Percentiles rank a stretch among this genome's conserved stretches.
These are phyloP conservation scores for Dendrocincla fuliginosa DNA, from an alignment of 2,797 vertebrate genomes.

Conservation along the genomic window DNA sequence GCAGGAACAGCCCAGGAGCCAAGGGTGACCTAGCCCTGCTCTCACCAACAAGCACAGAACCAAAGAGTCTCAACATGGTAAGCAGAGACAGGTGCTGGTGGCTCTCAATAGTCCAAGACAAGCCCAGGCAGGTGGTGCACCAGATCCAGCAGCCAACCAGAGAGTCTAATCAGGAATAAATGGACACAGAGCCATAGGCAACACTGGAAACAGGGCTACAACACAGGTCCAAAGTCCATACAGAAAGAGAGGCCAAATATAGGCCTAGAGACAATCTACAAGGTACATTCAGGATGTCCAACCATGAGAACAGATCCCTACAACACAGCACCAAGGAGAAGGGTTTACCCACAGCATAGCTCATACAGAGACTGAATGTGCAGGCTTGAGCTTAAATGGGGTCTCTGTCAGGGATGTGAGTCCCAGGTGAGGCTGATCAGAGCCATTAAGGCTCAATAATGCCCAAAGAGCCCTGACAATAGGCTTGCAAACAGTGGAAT, in stretches of 20 bases:
- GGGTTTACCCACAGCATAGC: not conserved
- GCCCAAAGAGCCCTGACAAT: not conserved
- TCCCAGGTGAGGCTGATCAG: not conserved
- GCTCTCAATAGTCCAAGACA: not conserved
- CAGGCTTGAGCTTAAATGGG: not conserved
- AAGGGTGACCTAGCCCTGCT: not conserved
- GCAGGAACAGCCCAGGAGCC: not conserved
- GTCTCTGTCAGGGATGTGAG: not conserved
- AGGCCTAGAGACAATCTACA: not conserved
- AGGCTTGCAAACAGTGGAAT: not conserved
- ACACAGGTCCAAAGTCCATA: not conserved
- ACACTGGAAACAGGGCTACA: not conserved
- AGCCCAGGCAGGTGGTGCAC: not conserved
- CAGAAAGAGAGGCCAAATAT: not conserved
- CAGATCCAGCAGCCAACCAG: not conserved
- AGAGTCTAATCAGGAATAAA: not conserved
- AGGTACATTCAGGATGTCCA: not conserved
- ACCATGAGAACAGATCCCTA: not conserved
- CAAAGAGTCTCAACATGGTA: accelerated
- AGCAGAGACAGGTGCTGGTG: not conserved
- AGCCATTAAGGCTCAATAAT: not conserved
- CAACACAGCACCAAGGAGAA: not conserved
- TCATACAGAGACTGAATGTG: not conserved
- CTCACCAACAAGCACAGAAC: not conserved
- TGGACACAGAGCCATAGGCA: not conserved